Evolutionary conservation across 2,113 vertebrate species (phyloP), one percentile per base, ranked within the genome.

Genomic region (Mohoua ochrocephala): DNA sequence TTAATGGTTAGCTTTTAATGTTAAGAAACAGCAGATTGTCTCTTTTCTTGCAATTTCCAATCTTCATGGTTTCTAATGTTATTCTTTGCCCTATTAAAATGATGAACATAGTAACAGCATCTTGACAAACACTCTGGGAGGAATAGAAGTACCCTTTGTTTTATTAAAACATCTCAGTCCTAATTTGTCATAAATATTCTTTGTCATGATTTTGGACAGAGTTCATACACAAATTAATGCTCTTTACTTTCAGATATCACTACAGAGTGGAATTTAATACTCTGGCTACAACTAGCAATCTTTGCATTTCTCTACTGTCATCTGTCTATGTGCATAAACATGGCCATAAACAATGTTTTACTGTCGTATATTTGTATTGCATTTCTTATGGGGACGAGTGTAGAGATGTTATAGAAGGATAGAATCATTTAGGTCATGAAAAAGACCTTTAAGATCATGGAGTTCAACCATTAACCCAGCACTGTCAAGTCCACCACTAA

Each of bases 1-100:
- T 92, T 97, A 97, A 94, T 80, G 56, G 87, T 97, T 97, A 87
- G 93, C 84, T 95, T 96, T 97, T 89, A 95, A 45, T 80, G 84
- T 68, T 77, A 87, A 96, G 95, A 93, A 93, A 64, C 39, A 94
- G 77, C 45, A 97, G 84, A 96, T 94, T 95, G 87, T 92, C 75
- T 89, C 68, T 92, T 92, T 94, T 96, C 97, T 96, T 96, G 77
- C 91, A 89, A 95, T 93, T 96, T 97, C 97, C 98, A 97, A 96
- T 97, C 89, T 98, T 94, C 96, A 94, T 97, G 95, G 88, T 97
- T 97, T 96, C 91, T 98, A 98, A 98, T 98, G 94, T 96, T 97
- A 98, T 97, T 98, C 95, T 95, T 97, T 96, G 76, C 97, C 97
- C 98, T 98, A 98, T 98, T 98, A 98, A 98, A 94, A 84, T 95